A percentile compares a stretch with the other conserved stretches of the same genome.
Evolutionary conservation across 2,888 invertebrate genomes (phyloP).

Genomic region (Sarcophaga carnaria): DNA sequence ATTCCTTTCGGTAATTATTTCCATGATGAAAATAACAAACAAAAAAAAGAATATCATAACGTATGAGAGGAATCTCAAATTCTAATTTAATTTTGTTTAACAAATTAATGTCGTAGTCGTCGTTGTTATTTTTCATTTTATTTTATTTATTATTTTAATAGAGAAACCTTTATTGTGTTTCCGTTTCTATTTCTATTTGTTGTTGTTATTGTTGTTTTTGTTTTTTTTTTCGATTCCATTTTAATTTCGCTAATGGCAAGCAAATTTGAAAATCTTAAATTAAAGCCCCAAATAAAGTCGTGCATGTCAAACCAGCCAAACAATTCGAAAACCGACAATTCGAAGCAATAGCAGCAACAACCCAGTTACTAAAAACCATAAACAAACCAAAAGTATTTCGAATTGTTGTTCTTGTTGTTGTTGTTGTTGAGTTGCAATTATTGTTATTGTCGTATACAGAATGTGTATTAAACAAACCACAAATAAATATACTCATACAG

Average conservation of each 20-base stretch:
- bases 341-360: neutral
- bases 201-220: neutral
- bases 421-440: neutral
- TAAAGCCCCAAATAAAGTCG: conserved; percentile 55
- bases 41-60: no score
- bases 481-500: conserved; percentile 16
- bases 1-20: no score
- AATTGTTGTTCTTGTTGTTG: conserved; percentile 8
- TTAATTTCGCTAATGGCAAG: conserved; percentile 57
- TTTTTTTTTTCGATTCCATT: conserved; percentile 28
- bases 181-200: neutral
- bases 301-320: conserved; percentile 51
- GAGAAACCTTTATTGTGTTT: conserved; percentile 9
- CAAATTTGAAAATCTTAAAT: conserved; percentile 53
- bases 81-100: no score
- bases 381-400: conserved; percentile 32
- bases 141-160: conserved; percentile 50
- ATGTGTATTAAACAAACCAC: conserved; percentile 47
- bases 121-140: conserved; percentile 17
- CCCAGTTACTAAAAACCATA: conserved; percentile 52
- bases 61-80: no score
- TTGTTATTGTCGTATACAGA: conserved; percentile 17
- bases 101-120: no score
- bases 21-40: no score
- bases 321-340: neutral